A percentile compares a stretch with the other conserved stretches of the same genome.
Evolutionary conservation across 1,140 invertebrate genomes (phyloP).

Genomic region (Solen grandis): DNA sequence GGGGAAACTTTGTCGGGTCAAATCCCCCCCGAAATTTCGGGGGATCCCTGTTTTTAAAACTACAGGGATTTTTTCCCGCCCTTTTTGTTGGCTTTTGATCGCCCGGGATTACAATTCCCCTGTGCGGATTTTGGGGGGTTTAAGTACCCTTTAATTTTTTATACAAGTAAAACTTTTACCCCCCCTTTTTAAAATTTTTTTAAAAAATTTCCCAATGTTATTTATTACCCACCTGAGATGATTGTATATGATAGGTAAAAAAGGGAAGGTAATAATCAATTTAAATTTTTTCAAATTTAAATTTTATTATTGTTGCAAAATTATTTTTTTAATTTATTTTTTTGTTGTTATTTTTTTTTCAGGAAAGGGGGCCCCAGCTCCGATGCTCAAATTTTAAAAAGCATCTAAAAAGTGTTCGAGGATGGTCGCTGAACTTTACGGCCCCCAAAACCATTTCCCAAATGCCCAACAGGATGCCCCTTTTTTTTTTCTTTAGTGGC

Average conservation of each 20-base stretch:
- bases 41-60: no score
- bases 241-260: not conserved
- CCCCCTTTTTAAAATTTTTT: no score
- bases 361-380: constrained; percentile 32
- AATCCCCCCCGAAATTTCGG: no score
- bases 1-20: no score
- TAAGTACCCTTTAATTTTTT: no score
- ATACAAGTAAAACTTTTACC: no score
- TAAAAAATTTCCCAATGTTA: no score
- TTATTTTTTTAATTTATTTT: not conserved
- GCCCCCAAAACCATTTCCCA: constrained; percentile 12
- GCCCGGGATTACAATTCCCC: no score
- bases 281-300: not conserved
- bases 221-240: constrained; percentile 3
- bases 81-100: no score
- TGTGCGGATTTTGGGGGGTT: no score
- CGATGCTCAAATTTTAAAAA: constrained; percentile 40
- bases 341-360: constrained; percentile 32
- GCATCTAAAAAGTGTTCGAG: constrained; percentile 40
- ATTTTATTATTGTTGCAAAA: constrained; percentile 1
- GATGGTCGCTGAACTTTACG: constrained; percentile 61
- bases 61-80: no score
- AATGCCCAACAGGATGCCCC: constrained; percentile 22
- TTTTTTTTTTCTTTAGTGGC: constrained; percentile 62
- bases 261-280: not conserved